phyloP scores from a whole-genome alignment of 2,888 invertebrate genomes.

The Andrena haemorrhoa region DNA sequence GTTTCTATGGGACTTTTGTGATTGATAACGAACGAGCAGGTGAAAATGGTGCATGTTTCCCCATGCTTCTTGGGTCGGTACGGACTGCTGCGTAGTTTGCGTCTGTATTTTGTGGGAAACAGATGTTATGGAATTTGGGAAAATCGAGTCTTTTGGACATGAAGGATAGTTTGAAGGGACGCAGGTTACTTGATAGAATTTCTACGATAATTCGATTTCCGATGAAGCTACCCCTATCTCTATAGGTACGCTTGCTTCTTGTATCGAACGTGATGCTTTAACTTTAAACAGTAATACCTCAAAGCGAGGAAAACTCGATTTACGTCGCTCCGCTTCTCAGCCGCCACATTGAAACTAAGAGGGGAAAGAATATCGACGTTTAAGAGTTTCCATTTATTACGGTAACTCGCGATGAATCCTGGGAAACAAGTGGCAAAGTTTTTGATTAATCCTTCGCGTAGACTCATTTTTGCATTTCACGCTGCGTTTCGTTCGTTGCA shows the following conservation, averaged over 20 bases:
- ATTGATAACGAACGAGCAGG: conserved; percentile 51
- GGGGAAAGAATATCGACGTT: conserved; percentile 7
- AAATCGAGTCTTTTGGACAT: background rate
- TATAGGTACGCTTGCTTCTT: too few species aligned
- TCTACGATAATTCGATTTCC: background rate
- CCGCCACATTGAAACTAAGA: too few species aligned
- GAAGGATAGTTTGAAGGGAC: too few species aligned
- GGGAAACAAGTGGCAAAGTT: conserved; percentile 1
- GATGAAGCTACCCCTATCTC: too few species aligned
- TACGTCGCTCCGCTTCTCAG: background rate
- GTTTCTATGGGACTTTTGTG: conserved; percentile 48
- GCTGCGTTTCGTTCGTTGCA: conserved; percentile 8
- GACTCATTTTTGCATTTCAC: background rate
- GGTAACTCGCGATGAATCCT: background rate
- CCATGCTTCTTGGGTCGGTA: conserved; percentile 18
- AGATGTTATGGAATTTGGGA: background rate
- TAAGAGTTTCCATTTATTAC: conserved; percentile 3
- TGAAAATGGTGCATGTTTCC: conserved; percentile 14
- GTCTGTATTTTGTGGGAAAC: too few species aligned
- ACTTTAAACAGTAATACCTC: background rate
- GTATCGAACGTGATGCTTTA: background rate
- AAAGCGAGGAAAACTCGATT: conserved; percentile 1
- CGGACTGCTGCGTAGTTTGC: background rate
- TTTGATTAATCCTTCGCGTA: background rate
- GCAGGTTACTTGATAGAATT: too few species aligned